These are phyloP conservation scores for Ormia ochracea DNA, from an alignment of 2,888 invertebrate genomes.

Conservation along the genomic window DNA sequence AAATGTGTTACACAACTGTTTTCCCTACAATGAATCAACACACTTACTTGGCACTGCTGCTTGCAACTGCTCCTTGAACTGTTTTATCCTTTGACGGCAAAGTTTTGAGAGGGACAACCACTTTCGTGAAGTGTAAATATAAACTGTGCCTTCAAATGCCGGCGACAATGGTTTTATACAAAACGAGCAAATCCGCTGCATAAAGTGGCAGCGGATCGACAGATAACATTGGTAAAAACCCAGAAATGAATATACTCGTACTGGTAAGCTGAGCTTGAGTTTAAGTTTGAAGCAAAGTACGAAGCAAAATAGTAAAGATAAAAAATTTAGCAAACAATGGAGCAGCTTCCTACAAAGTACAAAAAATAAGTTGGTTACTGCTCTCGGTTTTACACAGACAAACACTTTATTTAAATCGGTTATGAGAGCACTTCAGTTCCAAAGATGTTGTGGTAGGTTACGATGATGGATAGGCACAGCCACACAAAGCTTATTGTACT, in stretches of 20 bases:
- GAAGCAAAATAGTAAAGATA: constrained; percentile 11
- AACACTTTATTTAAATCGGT: constrained; percentile 28
- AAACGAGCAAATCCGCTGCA: constrained; percentile 62
- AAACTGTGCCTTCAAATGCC: constrained; percentile 69
- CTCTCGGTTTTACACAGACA: constrained; percentile 13
- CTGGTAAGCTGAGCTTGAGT: constrained; percentile 21
- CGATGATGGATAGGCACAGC: background rate
- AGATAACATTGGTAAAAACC: constrained; percentile 53
- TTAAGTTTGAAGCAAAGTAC: constrained; percentile 55
- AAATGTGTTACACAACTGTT: background rate
- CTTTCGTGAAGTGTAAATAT: constrained; percentile 66
- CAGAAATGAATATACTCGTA: constrained; percentile 38
- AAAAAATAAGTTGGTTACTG: background rate
- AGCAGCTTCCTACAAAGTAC: constrained; percentile 59
- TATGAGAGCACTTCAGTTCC: constrained; percentile 60
- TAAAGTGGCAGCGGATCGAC: constrained; percentile 25
- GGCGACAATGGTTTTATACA: constrained; percentile 72
- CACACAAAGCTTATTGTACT: background rate
- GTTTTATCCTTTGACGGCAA: constrained; percentile 46
- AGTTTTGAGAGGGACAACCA: constrained; percentile 51
- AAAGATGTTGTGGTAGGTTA: constrained; percentile 56
- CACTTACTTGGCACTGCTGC: constrained; percentile 71
- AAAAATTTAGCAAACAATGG: constrained; percentile 31
- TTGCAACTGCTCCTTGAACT: constrained; percentile 65
- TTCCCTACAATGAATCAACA: background rate